phyloP scores from a whole-genome alignment of 2,797 vertebrate species.

The Taenioides sp. region DNA sequence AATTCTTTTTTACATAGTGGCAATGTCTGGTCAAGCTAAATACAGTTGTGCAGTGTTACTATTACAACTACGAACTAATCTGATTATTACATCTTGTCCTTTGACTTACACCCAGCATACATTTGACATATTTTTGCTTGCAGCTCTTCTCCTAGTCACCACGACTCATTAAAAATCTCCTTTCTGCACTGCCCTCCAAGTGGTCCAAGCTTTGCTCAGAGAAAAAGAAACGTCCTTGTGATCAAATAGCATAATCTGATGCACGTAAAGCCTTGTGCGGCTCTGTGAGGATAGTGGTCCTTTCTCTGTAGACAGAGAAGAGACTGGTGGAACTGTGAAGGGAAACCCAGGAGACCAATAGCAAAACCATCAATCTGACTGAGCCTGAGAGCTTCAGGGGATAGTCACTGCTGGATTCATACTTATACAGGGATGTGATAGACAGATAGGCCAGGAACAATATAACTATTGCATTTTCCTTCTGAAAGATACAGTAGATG shows the following conservation, averaged over 20 bases:
- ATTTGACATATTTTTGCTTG: background rate
- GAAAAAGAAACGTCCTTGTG: constrained; percentile 14
- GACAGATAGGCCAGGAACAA: constrained; percentile 19
- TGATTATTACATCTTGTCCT: background rate
- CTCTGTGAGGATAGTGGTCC: constrained; percentile 15
- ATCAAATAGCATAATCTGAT: constrained; percentile 43
- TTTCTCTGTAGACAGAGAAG: constrained; percentile 28
- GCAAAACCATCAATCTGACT: constrained; percentile 38
- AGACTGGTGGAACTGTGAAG: constrained; percentile 12
- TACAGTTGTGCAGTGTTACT: background rate
- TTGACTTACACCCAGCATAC: background rate
- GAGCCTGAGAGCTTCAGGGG: constrained; percentile 32
- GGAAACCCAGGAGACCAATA: constrained; percentile 17
- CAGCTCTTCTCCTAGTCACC: background rate
- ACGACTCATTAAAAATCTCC: constrained; percentile 25
- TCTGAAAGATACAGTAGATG: background rate
- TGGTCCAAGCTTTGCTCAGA: constrained; percentile 26
- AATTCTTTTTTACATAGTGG: background rate
- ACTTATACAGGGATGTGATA: constrained; percentile 16
- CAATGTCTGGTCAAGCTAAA: too few relatives aligned
- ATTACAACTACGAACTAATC: background rate
- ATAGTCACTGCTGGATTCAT: constrained; percentile 24
- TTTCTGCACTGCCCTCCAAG: constrained; percentile 37
- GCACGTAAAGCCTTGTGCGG: constrained; percentile 31
- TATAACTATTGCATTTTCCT: background rate